Conservation (phyloP, 2,113 vertebrate genomes). For the Myiozetetes cayanensis region DNA sequence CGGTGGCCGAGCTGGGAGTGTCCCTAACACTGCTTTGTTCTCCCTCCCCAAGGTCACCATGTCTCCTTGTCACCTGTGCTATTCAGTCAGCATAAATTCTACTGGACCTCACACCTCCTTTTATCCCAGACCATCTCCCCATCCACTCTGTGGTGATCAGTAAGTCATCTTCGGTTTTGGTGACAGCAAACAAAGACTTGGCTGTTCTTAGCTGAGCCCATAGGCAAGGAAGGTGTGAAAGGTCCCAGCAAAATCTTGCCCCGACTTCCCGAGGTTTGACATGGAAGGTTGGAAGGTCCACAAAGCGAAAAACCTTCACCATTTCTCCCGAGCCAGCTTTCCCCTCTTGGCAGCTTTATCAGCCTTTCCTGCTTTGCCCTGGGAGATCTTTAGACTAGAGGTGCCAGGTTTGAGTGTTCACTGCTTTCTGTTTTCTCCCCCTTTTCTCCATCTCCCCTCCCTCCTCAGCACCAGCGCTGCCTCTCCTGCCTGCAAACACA, state of each 20-base stretch:
- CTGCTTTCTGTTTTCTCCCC: not conserved
- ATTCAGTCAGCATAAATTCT: not conserved
- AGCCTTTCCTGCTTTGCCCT: not conserved
- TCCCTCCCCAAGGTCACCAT: not conserved
- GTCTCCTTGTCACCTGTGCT: rapidly evolving
- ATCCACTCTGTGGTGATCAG: not conserved
- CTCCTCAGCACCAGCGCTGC: not conserved
- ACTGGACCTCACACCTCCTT: not conserved
- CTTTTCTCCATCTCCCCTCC: not conserved
- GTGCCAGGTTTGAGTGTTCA: not conserved
- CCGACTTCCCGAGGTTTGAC: not conserved
- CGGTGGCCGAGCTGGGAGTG: not conserved
- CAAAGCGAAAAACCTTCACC: not conserved
- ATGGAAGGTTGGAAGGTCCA: not conserved
- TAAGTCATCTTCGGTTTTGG: not conserved
- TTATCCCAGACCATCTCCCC: not conserved
- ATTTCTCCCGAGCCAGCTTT: not conserved
- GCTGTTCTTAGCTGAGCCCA: not conserved
- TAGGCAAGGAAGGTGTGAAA: not conserved
- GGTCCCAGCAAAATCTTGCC: not conserved
- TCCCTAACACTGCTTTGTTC: not conserved
- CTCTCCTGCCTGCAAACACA: conserved; percentile 39
- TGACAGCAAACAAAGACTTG: not conserved
- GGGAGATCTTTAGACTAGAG: not conserved
- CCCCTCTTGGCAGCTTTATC: not conserved